Percentiles rank a stretch among this genome's conserved stretches.
These are phyloP conservation scores for Menidia beryllina DNA, from an alignment of 2,113 vertebrate genomes.

Conservation along the genomic window DNA sequence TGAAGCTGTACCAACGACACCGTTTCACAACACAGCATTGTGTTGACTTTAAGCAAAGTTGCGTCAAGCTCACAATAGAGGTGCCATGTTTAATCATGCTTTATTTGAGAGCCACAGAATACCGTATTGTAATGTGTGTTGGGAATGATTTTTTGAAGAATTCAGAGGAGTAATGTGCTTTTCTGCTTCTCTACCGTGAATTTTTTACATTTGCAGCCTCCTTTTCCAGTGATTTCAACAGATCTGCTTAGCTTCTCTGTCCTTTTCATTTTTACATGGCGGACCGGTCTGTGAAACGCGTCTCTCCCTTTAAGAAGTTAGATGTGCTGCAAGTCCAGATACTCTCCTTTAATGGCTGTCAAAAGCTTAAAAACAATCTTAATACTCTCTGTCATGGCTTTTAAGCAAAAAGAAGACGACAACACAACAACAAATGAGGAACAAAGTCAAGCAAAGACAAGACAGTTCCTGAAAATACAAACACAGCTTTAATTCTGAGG, in stretches of 20 bases:
- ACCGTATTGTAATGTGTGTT: not conserved
- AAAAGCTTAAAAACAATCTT: not conserved
- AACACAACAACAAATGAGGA: not conserved
- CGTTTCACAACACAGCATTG: slow-evolving; percentile 13
- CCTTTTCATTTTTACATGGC: slow-evolving; percentile 21
- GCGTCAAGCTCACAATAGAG: slow-evolving; percentile 33
- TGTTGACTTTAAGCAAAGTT: slow-evolving; percentile 35
- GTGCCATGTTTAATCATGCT: slow-evolving; percentile 30
- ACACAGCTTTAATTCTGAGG: not conserved
- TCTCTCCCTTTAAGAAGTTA: slow-evolving; percentile 5
- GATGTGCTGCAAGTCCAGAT: not conserved
- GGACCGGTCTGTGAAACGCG: not conserved
- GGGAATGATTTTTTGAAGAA: slow-evolving; percentile 26
- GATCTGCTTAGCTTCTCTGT: slow-evolving; percentile 14
- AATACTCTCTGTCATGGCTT: not conserved
- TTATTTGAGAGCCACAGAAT: slow-evolving; percentile 11
- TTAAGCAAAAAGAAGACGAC: not conserved
- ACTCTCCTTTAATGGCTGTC: not conserved
- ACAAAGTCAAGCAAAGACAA: not conserved
- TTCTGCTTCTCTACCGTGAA: slow-evolving; percentile 46
- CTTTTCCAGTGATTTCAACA: slow-evolving; percentile 14
- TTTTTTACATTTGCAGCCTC: slow-evolving; percentile 24
- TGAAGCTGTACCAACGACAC: slow-evolving; percentile 12
- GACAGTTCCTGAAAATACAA: not conserved
- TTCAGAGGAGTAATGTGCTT: slow-evolving; percentile 33